Evolutionary conservation across 2,797 vertebrate genomes (phyloP), one percentile per base, ranked within the genome.

Genomic region (Syngnathus rostellatus): DNA sequence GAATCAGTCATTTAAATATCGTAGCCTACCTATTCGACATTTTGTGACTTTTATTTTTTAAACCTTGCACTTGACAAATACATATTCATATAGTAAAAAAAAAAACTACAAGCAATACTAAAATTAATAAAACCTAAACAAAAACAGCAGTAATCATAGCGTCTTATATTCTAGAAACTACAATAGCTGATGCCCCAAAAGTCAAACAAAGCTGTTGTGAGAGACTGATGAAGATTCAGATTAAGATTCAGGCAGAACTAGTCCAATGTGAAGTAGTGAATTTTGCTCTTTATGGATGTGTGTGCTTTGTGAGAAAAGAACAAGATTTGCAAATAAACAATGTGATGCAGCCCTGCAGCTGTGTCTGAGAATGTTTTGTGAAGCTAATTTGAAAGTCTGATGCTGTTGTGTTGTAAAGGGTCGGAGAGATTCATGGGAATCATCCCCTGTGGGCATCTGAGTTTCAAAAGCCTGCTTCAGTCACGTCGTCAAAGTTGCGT

Each of bases 301-400:
- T 8, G 59, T 61, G 2, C n/a, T 61, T 60, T 21, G 17, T 61
- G 59, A 12, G 6, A 61, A 40, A 41, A 61, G 39, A 61, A 12
- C 10, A 40, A 40, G 31, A n/a, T n/a, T 62, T 43, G 3, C 16
- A 23, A 62, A 62, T 62, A 62, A 62, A 43, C 55, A 68, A 62
- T 72, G 72, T 40, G 25, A 66, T 66, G 63, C 65, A 71, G 67
- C 64, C 16, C 31, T 31, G 31, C 11, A 71, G 62, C 75, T 64
- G 16, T 17, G 60, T 62, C n/a, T 62, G 5, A 41, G 69, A 54
- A 59, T 72, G 51, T 38, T 63, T 60, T 64, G 54, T 60, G 62
- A 71, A 23, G 68, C 77, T 76, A 71, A 81, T 78, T 50, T 84
- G 57, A 83, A 82, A 78, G 72, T 82, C 75, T 65, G 64, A 78